Base-by-base conservation (phyloP, 2,888 invertebrate genomes). In the Nephrocerus scutellatus region DNA sequence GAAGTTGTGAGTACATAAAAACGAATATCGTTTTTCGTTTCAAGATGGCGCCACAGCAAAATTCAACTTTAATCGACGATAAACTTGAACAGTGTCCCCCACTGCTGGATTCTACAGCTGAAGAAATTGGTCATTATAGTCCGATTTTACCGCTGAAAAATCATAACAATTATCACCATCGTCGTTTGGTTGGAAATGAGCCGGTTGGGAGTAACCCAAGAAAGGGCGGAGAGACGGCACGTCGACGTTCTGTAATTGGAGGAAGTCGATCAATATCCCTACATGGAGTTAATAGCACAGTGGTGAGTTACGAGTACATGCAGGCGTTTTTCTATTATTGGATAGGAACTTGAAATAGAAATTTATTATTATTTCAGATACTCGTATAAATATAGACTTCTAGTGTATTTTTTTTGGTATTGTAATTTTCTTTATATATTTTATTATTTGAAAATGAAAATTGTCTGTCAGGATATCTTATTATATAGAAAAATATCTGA, bases 41-140 rank as follows among this genome's bases (percentile, higher is more conserved):
- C 14, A 43, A 43, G 47, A 64, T 62, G 65, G 59, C 62, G 47
- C 58, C 59, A 37, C 60, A 59, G 47, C 63, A 62, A 48, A 68
- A 67, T 52, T 67, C 67, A 37, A 67, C 68, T 36, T 56, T 68
- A 44, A 60, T 63, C 51, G 54, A 59, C 46, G 60, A 60, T 51
- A 61, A 59, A 36, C 52, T 58, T 41, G 51, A 53, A 52, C 55
- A 48, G 37, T 54, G 56, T 52, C 57, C 58, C 39, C 56, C 60
- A 40, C 47, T 60, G 41, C 48, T 57, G 36, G 57, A 57, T 49
- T 49, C n/a, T n/a, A n/a, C 58, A 39, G 56, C 61, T 25, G 60
- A 56, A 35, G 57, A 58, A 48, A 40, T 55, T n/a, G 50, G 43
- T 30, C 51, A 50, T 43, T 59, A 52, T 29, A 66, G 66, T 49